Conservation (phyloP, 2,797 vertebrate genomes). For the Aplochiton taeniatus region DNA sequence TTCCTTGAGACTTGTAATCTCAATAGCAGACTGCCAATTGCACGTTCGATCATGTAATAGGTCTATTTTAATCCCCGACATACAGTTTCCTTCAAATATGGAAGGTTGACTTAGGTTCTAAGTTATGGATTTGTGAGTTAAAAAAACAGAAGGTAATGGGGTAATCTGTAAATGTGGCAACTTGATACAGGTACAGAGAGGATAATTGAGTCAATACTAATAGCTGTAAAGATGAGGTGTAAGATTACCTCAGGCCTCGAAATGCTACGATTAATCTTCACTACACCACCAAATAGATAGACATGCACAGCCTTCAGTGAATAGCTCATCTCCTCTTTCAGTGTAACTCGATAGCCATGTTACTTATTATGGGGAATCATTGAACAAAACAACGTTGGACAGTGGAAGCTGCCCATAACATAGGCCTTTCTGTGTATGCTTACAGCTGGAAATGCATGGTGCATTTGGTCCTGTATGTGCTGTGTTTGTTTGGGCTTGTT, state of each 20-base stretch:
- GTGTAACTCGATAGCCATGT: conserved; percentile 48
- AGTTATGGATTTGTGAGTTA: too few relatives aligned
- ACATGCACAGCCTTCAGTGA: conserved; percentile 45
- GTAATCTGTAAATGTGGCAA: too few relatives aligned
- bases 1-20: too few relatives aligned
- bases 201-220: conserved; percentile 20
- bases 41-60: too few relatives aligned
- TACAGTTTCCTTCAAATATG: too few relatives aligned
- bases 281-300: conserved; percentile 20
- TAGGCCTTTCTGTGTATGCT: neutral
- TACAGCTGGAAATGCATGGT: neutral
- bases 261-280: conserved; percentile 45
- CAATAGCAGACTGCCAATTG: too few relatives aligned
- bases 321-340: conserved; percentile 56
- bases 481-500: conserved; percentile 17
- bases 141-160: too few relatives aligned
- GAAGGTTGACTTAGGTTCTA: too few relatives aligned
- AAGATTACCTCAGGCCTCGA: conserved; percentile 40
- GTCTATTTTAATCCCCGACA: too few relatives aligned
- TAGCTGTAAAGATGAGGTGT: conserved; percentile 42
- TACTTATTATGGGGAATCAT: conserved; percentile 32
- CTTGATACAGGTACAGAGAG: neutral
- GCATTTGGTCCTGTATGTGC: neutral
- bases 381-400: neutral
- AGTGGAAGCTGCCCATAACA: neutral